Evolutionary conservation across 2,113 vertebrate species (phyloP).

Genomic region (Sitta europaea): DNA sequence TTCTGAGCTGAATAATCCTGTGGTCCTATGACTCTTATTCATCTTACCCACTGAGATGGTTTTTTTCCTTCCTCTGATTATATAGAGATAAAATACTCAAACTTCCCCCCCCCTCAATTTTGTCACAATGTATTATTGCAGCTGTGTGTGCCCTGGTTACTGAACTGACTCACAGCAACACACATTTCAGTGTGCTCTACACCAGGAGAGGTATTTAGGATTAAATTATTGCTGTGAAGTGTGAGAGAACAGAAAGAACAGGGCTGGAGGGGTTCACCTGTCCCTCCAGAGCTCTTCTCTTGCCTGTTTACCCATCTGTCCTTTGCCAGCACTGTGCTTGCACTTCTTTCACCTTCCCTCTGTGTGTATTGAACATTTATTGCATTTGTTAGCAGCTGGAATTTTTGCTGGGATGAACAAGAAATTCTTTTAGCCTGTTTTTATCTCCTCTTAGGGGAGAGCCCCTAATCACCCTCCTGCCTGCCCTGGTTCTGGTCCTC

Average conservation of each 20-base stretch:
- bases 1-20: neutral
- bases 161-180: neutral
- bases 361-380: neutral
- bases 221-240: neutral
- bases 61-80: neutral
- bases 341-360: neutral
- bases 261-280: neutral
- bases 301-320: neutral
- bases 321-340: neutral
- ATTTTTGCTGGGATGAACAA: neutral
- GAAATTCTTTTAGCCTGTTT: neutral
- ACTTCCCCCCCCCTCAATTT: too few relatives aligned
- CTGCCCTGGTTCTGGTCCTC: neutral
- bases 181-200: neutral
- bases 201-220: neutral
- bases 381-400: neutral
- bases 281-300: accelerated
- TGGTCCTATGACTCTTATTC: neutral
- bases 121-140: neutral
- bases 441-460: neutral
- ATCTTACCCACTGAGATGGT: neutral
- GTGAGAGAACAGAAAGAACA: neutral
- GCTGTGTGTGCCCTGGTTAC: neutral
- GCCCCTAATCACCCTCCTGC: neutral
- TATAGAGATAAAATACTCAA: neutral